Percentiles rank a stretch among this genome's conserved stretches.
These are phyloP conservation scores for Plodia interpunctella DNA, from an alignment of 1,140 invertebrate genomes.

Conservation along the genomic window DNA sequence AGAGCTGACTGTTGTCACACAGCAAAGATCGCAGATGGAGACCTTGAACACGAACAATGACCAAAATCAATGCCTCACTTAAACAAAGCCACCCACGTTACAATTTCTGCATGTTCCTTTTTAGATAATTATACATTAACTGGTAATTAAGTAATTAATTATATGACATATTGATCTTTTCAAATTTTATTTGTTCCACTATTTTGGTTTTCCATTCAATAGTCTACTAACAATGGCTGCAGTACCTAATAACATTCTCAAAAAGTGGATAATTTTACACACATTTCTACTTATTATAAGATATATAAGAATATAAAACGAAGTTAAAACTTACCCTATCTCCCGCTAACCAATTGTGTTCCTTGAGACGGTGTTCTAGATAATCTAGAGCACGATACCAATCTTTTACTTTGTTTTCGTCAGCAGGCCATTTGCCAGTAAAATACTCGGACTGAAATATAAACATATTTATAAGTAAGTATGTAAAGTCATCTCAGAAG, in stretches of 20 bases:
- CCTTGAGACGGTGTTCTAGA: slow-evolving; percentile 36
- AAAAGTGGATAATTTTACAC: too few species aligned
- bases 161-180: too few species aligned
- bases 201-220: too few species aligned
- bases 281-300: too few species aligned
- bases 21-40: slow-evolving; percentile 49
- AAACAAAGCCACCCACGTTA: too few species aligned
- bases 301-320: background rate
- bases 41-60: slow-evolving; percentile 40
- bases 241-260: too few species aligned
- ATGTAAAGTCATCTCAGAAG: too few species aligned
- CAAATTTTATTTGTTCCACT: too few species aligned
- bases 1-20: slow-evolving; percentile 44
- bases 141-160: too few species aligned
- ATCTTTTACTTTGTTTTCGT: slow-evolving; percentile 30
- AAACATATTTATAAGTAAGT: background rate
- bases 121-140: too few species aligned
- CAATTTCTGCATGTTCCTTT: too few species aligned
- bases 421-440: slow-evolving; percentile 33
- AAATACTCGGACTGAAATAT: slow-evolving; percentile 49
- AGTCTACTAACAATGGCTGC: too few species aligned
- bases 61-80: background rate
- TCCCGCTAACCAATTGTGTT: slow-evolving; percentile 39
- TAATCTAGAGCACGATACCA: slow-evolving; percentile 42
- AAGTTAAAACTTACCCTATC: slow-evolving; percentile 34